Conservation (phyloP, 2,888 invertebrate genomes). For the Drosophila bunnanda region DNA sequence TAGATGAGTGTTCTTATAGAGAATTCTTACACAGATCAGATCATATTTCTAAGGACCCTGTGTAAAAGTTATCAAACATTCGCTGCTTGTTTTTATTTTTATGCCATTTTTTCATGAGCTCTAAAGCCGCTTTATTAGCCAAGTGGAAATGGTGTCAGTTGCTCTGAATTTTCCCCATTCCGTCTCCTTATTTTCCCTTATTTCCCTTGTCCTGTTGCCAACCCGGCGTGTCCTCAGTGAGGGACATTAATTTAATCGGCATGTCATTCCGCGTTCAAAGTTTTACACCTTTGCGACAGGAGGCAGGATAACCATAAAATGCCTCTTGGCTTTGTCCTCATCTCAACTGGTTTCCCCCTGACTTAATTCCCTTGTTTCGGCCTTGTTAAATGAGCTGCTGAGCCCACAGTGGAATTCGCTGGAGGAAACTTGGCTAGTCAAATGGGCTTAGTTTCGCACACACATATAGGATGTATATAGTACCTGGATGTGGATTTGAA, state of each 20-base stretch:
- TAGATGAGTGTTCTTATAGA: neutral
- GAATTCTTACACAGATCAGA: neutral
- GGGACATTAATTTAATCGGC: constrained; percentile 73
- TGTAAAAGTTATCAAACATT: neutral
- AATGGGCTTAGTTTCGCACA: constrained; percentile 17
- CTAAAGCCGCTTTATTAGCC: constrained; percentile 38
- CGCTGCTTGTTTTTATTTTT: constrained; percentile 5
- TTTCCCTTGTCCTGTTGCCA: neutral
- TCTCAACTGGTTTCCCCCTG: neutral
- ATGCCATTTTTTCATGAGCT: constrained; percentile 29
- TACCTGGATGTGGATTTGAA: neutral
- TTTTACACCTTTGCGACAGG: constrained; percentile 54
- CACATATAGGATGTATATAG: neutral
- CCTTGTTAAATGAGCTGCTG: constrained; percentile 62
- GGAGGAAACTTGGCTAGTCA: neutral
- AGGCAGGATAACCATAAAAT: constrained; percentile 47
- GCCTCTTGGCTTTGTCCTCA: constrained; percentile 40
- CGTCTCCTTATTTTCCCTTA: neutral
- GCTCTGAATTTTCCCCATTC: constrained; percentile 1
- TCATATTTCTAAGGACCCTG: neutral
- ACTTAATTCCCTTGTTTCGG: constrained; percentile 29
- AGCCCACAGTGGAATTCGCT: constrained; percentile 46
- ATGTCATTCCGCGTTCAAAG: constrained; percentile 73
- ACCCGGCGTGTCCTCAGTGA: constrained; percentile 1
- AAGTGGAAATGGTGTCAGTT: constrained; percentile 22